Evolutionary conservation across 2,797 vertebrate species (phyloP).

Genomic region (Anguilla marmorata): DNA sequence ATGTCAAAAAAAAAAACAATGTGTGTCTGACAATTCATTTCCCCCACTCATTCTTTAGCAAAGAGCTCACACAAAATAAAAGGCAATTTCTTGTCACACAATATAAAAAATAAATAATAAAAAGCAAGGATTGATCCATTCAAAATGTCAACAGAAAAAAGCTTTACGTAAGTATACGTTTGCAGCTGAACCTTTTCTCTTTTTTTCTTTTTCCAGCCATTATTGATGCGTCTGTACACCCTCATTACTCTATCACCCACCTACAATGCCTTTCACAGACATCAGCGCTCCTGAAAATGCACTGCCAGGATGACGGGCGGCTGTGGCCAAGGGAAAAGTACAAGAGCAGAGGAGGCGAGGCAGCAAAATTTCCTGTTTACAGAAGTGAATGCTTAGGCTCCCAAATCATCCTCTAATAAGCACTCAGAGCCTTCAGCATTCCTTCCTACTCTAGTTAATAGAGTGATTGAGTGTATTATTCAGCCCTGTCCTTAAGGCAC

Average conservation of each 20-base stretch:
- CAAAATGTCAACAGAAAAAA: not conserved
- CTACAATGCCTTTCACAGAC: slow-evolving; percentile 12
- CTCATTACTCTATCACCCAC: slow-evolving; percentile 4
- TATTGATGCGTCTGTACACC: not conserved
- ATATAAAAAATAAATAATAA: not conserved
- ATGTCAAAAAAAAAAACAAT: not conserved
- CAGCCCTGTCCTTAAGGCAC: not conserved
- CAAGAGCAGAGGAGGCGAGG: not conserved
- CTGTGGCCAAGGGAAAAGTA: not conserved
- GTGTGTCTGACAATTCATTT: not conserved
- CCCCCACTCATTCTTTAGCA: not conserved
- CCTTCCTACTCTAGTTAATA: slow-evolving; percentile 11
- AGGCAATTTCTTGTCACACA: not conserved
- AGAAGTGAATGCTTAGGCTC: not conserved
- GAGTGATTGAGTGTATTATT: slow-evolving; percentile 13
- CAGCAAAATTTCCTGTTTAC: slow-evolving; percentile 6
- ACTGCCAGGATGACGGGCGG: not conserved
- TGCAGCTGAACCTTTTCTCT: not conserved
- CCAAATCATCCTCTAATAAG: not conserved
- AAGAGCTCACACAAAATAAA: not conserved
- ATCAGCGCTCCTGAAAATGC: not conserved
- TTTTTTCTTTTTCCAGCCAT: not conserved
- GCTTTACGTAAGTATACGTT: not conserved
- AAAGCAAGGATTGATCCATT: not conserved
- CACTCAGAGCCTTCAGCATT: not conserved